Evolutionary conservation across 1,140 invertebrate species (phyloP), one percentile per base, ranked within the genome.

Genomic region (Hylaeus anthracinus): DNA sequence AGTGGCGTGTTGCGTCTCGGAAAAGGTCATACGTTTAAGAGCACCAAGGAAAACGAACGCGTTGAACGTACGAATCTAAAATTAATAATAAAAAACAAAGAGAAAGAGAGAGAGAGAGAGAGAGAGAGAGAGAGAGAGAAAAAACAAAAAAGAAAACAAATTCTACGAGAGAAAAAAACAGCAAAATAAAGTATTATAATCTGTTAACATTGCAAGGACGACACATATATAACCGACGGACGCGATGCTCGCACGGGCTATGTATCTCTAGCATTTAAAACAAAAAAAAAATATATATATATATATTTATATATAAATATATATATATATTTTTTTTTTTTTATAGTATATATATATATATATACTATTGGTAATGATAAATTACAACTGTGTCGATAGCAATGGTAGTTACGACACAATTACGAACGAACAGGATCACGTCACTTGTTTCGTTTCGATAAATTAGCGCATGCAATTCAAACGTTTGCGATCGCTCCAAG

Each of bases 101-200:
- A 41, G 61, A 37, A 74, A 74, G 41, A 60, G 74, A 26, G 72
- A 51, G 51, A 75, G 75, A 65, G 71, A 73, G 4, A 66, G 14
- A 65, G 12, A 53, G 43, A 45, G 43, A 45, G 5, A 45, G 5
- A 45, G 5, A 45, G 5, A 51, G 51, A 53, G 39, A 72, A 1
- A 74, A 69, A 71, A 83, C 63, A 61, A 72, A 82, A 53, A 65
- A 75, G 8, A 61, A 39, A 82, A 82, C 73, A 82, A 55, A 37
- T 76, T 80, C 39, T 70, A 76, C 53, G 5, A 76, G 58, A 61
- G 60, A 83, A 53, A 72, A 26, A 81, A 86, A 77, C 66, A 81
- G 55, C 63, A 74, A 86, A 86, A 83, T 86, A 83, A 86, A 83
- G 70, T 75, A 83, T 65, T 64, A 79, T 66, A 74, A 70, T 85